phyloP scores from a whole-genome alignment of 2,113 vertebrate genomes.

The human (Homo sapiens) region GRCh38 chr4:108654001-108654500 shows the following conservation, averaged over 20 bases:
- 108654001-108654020: background rate
- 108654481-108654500: background rate
- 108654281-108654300: background rate
- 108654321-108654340: background rate
- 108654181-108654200: background rate
- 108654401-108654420: background rate
- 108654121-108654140: background rate
- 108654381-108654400: background rate
- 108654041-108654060: background rate
- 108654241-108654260: background rate
- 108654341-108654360: background rate
- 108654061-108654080: background rate
- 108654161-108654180: background rate
- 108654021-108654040: background rate
- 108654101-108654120: background rate
- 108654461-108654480: background rate
- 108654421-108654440: background rate
- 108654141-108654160: background rate
- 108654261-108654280: background rate
- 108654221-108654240: background rate
- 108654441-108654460: background rate
- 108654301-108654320: conserved; percentile 21
- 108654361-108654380: background rate
- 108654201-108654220: background rate
- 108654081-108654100: background rate